These are phyloP conservation scores for Agonopterix subpropinquella DNA, from an alignment of 2,888 invertebrate genomes.

Conservation along the genomic window DNA sequence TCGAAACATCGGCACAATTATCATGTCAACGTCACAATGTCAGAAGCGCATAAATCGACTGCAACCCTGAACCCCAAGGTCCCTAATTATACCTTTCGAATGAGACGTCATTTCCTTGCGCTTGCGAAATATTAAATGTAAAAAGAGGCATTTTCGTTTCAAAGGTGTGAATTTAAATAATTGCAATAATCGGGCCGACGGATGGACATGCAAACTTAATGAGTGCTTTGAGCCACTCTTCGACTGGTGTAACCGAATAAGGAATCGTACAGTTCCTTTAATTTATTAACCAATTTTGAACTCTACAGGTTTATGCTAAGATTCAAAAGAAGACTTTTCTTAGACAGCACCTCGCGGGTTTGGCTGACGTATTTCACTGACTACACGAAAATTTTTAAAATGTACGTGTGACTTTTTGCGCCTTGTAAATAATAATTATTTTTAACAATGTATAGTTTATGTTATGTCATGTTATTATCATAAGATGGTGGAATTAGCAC, in stretches of 20 bases:
- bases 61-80: slow-evolving; percentile 58
- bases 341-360: too few relatives aligned
- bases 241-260: slow-evolving; percentile 41
- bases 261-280: slow-evolving; percentile 5
- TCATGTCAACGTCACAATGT: slow-evolving; percentile 49
- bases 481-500: too few relatives aligned
- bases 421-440: too few relatives aligned
- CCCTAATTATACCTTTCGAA: slow-evolving; percentile 74
- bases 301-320: background rate
- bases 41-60: slow-evolving; percentile 51
- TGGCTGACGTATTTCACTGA: too few relatives aligned
- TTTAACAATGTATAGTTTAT: too few relatives aligned
- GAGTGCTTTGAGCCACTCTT: slow-evolving; percentile 37
- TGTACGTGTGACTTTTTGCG: too few relatives aligned
- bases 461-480: too few relatives aligned
- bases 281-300: slow-evolving; percentile 5
- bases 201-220: slow-evolving; percentile 69
- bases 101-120: slow-evolving; percentile 72
- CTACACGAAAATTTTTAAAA: too few relatives aligned
- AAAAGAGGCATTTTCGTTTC: slow-evolving; percentile 67
- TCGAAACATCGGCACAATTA: slow-evolving; percentile 59
- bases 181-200: slow-evolving; percentile 67
- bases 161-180: slow-evolving; percentile 76
- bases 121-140: slow-evolving; percentile 71
- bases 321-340: too few relatives aligned